These are phyloP conservation scores for Lates japonicus DNA, from an alignment of 2,797 vertebrate species.

Conservation along the genomic window DNA sequence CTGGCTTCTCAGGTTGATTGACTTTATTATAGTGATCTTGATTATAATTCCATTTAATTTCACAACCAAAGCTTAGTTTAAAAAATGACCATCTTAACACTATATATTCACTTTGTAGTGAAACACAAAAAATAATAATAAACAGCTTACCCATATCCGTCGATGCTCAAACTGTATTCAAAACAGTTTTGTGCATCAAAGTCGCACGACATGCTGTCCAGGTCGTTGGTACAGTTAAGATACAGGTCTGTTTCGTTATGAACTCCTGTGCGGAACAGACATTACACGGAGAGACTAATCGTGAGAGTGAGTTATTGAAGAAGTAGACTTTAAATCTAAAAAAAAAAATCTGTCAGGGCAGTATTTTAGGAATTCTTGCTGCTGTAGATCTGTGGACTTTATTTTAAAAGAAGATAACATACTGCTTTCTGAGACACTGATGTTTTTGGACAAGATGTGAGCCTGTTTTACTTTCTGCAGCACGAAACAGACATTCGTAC, in stretches of 20 bases:
- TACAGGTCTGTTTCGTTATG: not conserved
- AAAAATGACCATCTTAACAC: not conserved
- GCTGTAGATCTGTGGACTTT: no score
- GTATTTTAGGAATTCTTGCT: no score
- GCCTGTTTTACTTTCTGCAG: no score
- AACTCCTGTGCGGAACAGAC: not conserved
- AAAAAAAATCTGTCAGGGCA: no score
- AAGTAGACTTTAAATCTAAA: not conserved
- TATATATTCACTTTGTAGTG: not conserved
- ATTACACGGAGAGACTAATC: not conserved
- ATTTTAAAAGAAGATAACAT: no score
- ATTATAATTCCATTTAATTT: not conserved
- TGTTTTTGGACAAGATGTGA: no score
- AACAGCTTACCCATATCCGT: accelerated
- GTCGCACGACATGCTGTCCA: not conserved
- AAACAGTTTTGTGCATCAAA: conserved; percentile 30
- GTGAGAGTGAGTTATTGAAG: no score
- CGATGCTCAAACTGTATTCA: not conserved
- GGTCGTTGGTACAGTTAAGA: conserved; percentile 59
- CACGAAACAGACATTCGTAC: not conserved
- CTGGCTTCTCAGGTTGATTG: not conserved
- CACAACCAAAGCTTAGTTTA: not conserved
- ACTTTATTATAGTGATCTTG: no score
- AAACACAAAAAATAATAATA: not conserved
- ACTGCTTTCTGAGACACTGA: no score